Evolutionary conservation across 1,140 invertebrate species (phyloP).

Genomic region (Sminthurides bifidus): DNA sequence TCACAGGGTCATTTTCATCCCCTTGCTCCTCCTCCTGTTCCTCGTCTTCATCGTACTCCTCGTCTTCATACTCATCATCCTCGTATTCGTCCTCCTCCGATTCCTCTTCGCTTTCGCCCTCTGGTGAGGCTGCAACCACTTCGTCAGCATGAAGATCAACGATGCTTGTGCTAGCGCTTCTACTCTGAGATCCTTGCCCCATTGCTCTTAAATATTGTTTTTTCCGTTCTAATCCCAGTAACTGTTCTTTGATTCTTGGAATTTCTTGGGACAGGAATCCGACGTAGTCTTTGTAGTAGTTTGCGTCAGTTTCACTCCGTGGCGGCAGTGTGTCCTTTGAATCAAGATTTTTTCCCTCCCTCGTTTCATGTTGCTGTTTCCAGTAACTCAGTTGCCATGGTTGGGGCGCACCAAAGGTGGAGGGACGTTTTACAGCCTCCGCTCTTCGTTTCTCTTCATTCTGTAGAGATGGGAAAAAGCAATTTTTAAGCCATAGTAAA

Average conservation of each 20-base stretch:
- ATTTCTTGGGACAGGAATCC: constrained; percentile 16
- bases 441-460: constrained; percentile 1
- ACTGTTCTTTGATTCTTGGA: constrained; percentile 12
- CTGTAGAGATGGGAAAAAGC: neutral
- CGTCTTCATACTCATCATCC: constrained; percentile 32
- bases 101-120: constrained; percentile 1
- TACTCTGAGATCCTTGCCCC: neutral
- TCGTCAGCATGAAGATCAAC: neutral
- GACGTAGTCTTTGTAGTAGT: constrained; percentile 25
- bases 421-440: neutral
- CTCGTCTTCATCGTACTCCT: constrained; percentile 23
- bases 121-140: neutral
- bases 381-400: constrained; percentile 23
- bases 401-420: no score
- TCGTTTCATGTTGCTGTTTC: neutral
- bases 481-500: neutral
- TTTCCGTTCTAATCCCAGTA: constrained; percentile 13
- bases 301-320: neutral
- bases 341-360: no score
- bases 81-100: constrained; percentile 26
- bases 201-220: constrained; percentile 4
- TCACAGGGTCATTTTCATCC: no score
- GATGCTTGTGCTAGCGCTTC: neutral
- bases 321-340: no score
- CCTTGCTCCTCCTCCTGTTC: neutral